phyloP scores from a whole-genome alignment of 2,797 vertebrate genomes.

The Salmo trutta region DNA sequence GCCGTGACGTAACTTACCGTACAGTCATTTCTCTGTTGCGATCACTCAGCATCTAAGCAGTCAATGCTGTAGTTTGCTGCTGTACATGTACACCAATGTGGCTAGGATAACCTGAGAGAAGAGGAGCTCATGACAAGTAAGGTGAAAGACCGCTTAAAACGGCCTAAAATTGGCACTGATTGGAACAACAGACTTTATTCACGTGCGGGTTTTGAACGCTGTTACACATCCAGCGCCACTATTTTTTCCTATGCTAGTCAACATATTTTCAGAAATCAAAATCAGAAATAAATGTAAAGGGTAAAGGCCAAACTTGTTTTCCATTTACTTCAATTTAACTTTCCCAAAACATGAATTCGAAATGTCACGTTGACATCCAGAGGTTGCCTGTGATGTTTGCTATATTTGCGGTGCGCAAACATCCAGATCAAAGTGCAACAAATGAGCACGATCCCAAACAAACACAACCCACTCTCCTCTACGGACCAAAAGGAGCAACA shows the following conservation, averaged over 20 bases:
- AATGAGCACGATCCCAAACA: not conserved
- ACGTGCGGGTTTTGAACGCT: not conserved
- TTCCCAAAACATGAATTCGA: not conserved
- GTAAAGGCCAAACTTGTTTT: no score
- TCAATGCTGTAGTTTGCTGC: not conserved
- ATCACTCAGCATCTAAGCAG: not conserved
- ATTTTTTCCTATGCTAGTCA: no score
- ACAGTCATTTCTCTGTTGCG: not conserved
- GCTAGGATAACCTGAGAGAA: not conserved
- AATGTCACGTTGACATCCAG: conserved; percentile 9
- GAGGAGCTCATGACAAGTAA: not conserved
- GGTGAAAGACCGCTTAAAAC: not conserved
- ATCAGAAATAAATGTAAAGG: no score
- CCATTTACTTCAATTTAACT: not conserved
- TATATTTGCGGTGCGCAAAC: conserved; percentile 62
- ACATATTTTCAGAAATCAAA: no score
- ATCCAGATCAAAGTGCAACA: conserved; percentile 51
- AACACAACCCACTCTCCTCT: not conserved
- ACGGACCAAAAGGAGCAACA: not conserved
- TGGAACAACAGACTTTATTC: not conserved
- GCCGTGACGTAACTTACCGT: conserved; percentile 26
- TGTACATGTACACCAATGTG: not conserved
- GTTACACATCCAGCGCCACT: no score
- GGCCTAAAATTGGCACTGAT: not conserved
- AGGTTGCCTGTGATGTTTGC: conserved; percentile 36